phyloP scores from a whole-genome alignment of 2,113 vertebrate species.

The Delphinus delphis region DNA sequence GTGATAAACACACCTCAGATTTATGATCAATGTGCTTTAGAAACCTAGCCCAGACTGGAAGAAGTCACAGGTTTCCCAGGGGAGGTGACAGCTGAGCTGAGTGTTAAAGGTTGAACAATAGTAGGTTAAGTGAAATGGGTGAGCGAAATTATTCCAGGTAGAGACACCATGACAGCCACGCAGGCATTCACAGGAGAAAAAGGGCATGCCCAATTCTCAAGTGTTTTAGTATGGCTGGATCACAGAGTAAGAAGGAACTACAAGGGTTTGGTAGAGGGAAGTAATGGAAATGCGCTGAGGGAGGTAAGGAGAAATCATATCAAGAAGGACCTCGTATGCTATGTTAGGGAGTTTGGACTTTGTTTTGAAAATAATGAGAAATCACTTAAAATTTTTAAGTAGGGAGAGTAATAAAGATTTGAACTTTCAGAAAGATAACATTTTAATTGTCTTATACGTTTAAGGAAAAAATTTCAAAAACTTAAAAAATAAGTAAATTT shows the following conservation, averaged over 20 bases:
- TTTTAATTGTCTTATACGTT: not conserved
- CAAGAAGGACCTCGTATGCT: not conserved
- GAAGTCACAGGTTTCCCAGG: slow-evolving; percentile 1
- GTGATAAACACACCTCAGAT: not conserved
- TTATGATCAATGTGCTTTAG: not conserved
- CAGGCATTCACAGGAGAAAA: not conserved
- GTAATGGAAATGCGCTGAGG: not conserved
- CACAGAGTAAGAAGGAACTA: not conserved
- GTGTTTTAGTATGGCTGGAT: not conserved
- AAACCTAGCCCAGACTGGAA: not conserved
- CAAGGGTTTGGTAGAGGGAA: not conserved
- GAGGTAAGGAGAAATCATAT: not conserved
- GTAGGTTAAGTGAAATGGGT: not conserved
- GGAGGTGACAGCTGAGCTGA: not conserved
- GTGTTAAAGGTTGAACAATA: not conserved
- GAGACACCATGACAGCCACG: not conserved
- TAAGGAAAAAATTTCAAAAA: not conserved
- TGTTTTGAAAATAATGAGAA: slow-evolving; percentile 27
- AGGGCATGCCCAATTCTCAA: not conserved
- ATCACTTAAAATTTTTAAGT: not conserved
- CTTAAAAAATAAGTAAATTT: not conserved
- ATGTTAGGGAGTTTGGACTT: not conserved
- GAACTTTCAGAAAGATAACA: not conserved
- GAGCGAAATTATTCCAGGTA: not conserved
- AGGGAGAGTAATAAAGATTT: not conserved